Base-by-base conservation (phyloP, 2,888 invertebrate species). In the Lordiphosa fenestrarum region DNA sequence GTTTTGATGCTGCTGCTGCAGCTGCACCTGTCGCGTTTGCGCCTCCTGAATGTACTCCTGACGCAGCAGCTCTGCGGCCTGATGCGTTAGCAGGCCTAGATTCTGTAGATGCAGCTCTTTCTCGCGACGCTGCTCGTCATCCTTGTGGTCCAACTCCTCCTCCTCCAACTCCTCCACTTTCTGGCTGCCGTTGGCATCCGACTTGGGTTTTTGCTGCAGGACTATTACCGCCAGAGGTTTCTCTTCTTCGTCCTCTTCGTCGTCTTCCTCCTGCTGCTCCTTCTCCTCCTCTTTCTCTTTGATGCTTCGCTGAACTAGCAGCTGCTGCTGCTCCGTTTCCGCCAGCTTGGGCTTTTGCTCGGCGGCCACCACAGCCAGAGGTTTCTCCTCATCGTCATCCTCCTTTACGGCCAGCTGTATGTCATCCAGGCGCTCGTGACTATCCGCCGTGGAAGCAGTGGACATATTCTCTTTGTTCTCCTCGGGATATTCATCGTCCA, bases 101-200 rank as follows among this genome's bases (percentile, higher is more conserved):
- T 94, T 93, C 77, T 94, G 91, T 2, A 96, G 87, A 41, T 95
- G 93, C 47, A 92, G 93, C 74, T 95, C 95, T 82, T 96, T 95
- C 39, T 92, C 91, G 42, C 92, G 92, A 56, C 93, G 91, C 59
- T 92, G 92, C 68, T 94, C 93, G 0, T 93, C 93, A 0, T 93
- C 76, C 12, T 37, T 33, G 15, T 54, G 53, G 12, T 66, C 68
- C 6, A 12, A 4, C 13, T 19, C n/a, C 67, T 94, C 93, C 0
- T 93, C 93, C 0, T 93, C 73, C n/a, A 30, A 33, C 10, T 23
- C 15, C 6, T 35, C 15, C 5, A 47, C 25, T 58, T 62, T 52
- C 15, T 53, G 30, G 9, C 76, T 71, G 35, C 64, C 58, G 15
- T 78, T 80, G 13, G 53, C 19, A n/a, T 66, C 67, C 6, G 19